These are phyloP conservation scores for Drosophila antonietae DNA, from an alignment of 2,888 invertebrate species.

Conservation along the genomic window DNA sequence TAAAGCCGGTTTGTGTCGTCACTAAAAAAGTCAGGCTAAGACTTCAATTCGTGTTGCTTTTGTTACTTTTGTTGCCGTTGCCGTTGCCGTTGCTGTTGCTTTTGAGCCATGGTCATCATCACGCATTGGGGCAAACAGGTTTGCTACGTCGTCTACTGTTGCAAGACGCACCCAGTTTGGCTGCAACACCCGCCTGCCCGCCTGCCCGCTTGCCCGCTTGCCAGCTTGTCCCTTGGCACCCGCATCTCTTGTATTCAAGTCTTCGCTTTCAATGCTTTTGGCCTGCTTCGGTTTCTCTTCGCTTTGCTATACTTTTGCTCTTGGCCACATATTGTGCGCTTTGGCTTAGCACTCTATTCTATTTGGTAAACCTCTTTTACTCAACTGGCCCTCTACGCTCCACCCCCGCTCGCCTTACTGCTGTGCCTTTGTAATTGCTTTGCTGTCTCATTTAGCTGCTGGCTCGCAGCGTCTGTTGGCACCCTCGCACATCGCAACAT, in stretches of 20 bases:
- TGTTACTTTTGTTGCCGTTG: conserved; percentile 17
- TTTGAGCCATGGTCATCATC: conserved; percentile 54
- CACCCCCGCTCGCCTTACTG: neutral
- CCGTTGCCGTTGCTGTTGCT: conserved; percentile 18
- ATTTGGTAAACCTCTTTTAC: conserved; percentile 25
- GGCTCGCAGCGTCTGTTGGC: conserved; percentile 41
- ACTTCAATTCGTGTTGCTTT: conserved; percentile 31
- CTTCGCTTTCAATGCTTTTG: conserved; percentile 75
- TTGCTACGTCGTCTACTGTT: conserved; percentile 65
- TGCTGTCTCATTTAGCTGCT: conserved; percentile 49
- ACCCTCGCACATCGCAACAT: conserved; percentile 38
- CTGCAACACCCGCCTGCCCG: conserved; percentile 24
- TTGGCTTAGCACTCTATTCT: conserved; percentile 50
- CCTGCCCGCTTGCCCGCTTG: neutral
- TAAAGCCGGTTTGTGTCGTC: conserved; percentile 77
- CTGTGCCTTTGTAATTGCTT: conserved; percentile 50
- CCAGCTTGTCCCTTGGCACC: neutral
- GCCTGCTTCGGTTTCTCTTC: conserved; percentile 51
- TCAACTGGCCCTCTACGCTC: neutral
- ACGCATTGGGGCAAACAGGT: conserved; percentile 55
- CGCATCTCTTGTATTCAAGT: conserved; percentile 38
- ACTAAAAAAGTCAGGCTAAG: conserved; percentile 62
- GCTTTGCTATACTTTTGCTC: conserved; percentile 43
- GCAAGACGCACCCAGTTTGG: conserved; percentile 71
- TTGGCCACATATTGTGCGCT: conserved; percentile 60